These are phyloP conservation scores for Planiliza haematocheilus DNA, from an alignment of 2,113 vertebrate genomes.

Conservation along the genomic window DNA sequence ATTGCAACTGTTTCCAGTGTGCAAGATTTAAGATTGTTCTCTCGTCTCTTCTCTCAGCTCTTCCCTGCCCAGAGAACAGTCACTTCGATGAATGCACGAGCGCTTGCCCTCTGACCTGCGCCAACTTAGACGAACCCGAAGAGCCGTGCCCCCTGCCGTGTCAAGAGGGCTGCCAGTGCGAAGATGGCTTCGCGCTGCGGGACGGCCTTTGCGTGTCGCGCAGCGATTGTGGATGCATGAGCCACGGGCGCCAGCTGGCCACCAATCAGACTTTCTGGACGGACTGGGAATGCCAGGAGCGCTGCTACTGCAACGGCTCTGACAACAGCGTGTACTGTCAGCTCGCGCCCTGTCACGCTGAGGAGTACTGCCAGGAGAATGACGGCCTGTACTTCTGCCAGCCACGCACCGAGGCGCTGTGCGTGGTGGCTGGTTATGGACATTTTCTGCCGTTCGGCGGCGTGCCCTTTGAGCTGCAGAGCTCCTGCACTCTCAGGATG, in stretches of 20 bases:
- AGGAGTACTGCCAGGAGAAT: conserved; percentile 93
- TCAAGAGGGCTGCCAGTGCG: conserved; percentile 92
- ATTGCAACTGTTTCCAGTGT: too few species aligned
- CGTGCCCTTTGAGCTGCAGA: conserved; percentile 94
- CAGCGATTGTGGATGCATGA: conserved; percentile 91
- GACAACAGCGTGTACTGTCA: conserved; percentile 95
- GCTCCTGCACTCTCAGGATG: conserved; percentile 90
- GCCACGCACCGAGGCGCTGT: conserved; percentile 89
- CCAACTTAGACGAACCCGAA: conserved; percentile 83
- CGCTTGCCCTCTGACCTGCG: conserved; percentile 90
- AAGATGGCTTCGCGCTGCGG: conserved; percentile 89
- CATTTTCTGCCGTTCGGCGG: conserved; percentile 94
- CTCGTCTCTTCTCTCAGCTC: conserved; percentile 81
- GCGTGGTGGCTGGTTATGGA: conserved; percentile 91
- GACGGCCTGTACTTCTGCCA: conserved; percentile 90
- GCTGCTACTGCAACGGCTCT: conserved; percentile 96
- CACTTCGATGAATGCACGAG: conserved; percentile 94
- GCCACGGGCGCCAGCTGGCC: conserved; percentile 88
- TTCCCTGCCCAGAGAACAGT: conserved; percentile 93
- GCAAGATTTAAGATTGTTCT: too few species aligned
- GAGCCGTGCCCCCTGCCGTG: conserved; percentile 89
- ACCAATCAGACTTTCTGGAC: conserved; percentile 97
- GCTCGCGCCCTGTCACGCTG: conserved; percentile 86
- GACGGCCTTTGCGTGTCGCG: conserved; percentile 87
- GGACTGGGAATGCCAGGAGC: conserved; percentile 93